Percentiles rank a stretch among this genome's conserved stretches.
Evolutionary conservation across 2,888 invertebrate genomes (phyloP).

Genomic region (Macrostomum cliftonense): DNA sequence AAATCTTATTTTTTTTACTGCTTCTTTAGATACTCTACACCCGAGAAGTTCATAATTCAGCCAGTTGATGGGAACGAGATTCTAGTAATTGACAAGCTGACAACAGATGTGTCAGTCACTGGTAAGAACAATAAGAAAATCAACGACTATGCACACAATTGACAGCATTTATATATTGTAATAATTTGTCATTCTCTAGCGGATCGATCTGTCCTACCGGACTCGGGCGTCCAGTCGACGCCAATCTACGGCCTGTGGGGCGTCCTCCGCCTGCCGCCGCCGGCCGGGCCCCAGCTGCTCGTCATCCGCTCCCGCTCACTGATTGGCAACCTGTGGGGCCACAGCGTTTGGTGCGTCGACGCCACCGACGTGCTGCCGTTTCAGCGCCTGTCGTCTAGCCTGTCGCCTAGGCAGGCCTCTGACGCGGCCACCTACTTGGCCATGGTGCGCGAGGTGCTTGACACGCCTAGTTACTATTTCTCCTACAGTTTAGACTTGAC

Average conservation of each 20-base stretch:
- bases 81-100: conserved; percentile 63
- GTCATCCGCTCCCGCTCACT: conserved; percentile 65
- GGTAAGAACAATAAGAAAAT: no score
- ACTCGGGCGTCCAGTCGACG: conserved; percentile 28
- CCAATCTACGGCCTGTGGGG: conserved; percentile 70
- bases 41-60: conserved; percentile 67
- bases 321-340: conserved; percentile 46
- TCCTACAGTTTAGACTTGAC: conserved; percentile 81
- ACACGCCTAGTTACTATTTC: conserved; percentile 72
- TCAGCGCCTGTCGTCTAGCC: conserved; percentile 59
- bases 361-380: conserved; percentile 50
- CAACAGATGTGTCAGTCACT: conserved; percentile 49
- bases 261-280: conserved; percentile 56
- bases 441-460: conserved; percentile 63
- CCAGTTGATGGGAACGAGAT: conserved; percentile 56
- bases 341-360: conserved; percentile 29
- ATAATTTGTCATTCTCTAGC: conserved; percentile 1
- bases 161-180: no score
- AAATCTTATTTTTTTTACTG: no score
- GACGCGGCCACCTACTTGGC: conserved; percentile 64
- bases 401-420: conserved; percentile 54
- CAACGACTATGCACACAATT: no score
- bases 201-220: no score
- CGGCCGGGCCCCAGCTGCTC: conserved; percentile 57
- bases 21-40: no score